Base-by-base conservation (phyloP, 2,797 vertebrate genomes). In the Poecile montanus region DNA sequence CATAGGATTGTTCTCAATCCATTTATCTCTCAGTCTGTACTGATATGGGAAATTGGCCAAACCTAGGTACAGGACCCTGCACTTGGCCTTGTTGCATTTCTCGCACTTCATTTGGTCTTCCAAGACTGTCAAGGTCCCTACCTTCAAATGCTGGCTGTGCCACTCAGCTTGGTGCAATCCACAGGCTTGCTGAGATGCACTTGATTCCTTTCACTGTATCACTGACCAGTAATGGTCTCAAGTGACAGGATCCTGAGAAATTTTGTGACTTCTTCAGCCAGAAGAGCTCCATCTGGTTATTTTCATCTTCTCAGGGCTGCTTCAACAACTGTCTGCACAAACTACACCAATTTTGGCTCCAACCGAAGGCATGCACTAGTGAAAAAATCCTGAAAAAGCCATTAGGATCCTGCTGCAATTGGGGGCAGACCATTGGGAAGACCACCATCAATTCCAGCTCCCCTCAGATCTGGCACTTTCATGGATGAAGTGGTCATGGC, bases 351-450 rank as follows among this genome's bases (percentile, higher is more conserved):
- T 65, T 86, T 51, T 79, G 7, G 17, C 14, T 13, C 16, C 14
- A 42, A 1, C 4, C 4, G 19, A 6, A 73, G 19, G 19, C 7
- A 29, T 1, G 2, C 2, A 3, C 9, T 42, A 10, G n/a, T 13
- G 38, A 34, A 79, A 71, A 72, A 38, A 11, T 0, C 0, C 5
- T 0, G 0, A 57, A 79, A 73, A 4, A 4, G 70, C 20, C 8
- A 25, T 34, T 14, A 30, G 66, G 42, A 29, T 22, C 27, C 15
- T 7, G 1, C 44, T 57, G 15, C 25, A 25, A 16, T 17, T 17
- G 9, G 7, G 6, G 19, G 2, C 13, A 72, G 32, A 6, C 23
- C 32, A 9, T 25, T 4, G 2, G 16, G 15, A 76, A 70, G 22
- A 21, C n/a, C 7, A 34, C 25, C 22, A 36, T 27, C 6, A 9